Evolutionary conservation across 1,140 invertebrate genomes (phyloP), one percentile per base, ranked within the genome.

Genomic region (Pantala flavescens): DNA sequence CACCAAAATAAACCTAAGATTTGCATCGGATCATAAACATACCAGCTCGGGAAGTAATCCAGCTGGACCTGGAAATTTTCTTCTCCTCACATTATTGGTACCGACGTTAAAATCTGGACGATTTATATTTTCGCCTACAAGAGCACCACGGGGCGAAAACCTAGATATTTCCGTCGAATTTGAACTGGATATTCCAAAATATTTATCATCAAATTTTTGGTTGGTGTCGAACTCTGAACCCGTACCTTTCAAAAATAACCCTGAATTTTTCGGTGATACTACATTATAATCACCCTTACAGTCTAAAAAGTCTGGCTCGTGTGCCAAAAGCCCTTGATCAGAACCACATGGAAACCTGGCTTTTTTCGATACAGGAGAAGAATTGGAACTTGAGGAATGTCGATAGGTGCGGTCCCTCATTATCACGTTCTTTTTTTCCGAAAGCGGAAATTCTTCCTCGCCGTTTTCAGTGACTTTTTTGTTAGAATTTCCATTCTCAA

Each of bases 31-130:
- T 36, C 28, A 36, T 36, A 21, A 43, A 76, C 74, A 75, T 74
- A 79, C 79, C 72, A 76, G 77, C 21, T 78, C 75, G n/a, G 79
- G 79, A 9, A 80, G 74, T 70, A 80, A 70, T 16, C 79, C 79
- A 74, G 79, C 79, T 43, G 79, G 79, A 9, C 79, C 79, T 21
- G 79, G 79, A 76, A 80, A 80, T 75, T 79, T 80, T 72, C 79
- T 76, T 49, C 49, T 63, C 12, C 49, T 63, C n/a, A 21, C 49
- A 14, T 63, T 63, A 21, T 5, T 19, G 14, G 49, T 7, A 21
- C 28, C 9, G 28, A 19, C 12, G 12, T 12, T 63, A 63, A 19
- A 63, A 21, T 63, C 49, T 3, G 3, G 12, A 16, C n/a, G 49
- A 63, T 63, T 36, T 5, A 36, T 36, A 36, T 36, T 36, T 36